Evolutionary conservation across 2,888 invertebrate species (phyloP), one percentile per base, ranked within the genome.

Genomic region (Drosophila nr. perissopoda): DNA sequence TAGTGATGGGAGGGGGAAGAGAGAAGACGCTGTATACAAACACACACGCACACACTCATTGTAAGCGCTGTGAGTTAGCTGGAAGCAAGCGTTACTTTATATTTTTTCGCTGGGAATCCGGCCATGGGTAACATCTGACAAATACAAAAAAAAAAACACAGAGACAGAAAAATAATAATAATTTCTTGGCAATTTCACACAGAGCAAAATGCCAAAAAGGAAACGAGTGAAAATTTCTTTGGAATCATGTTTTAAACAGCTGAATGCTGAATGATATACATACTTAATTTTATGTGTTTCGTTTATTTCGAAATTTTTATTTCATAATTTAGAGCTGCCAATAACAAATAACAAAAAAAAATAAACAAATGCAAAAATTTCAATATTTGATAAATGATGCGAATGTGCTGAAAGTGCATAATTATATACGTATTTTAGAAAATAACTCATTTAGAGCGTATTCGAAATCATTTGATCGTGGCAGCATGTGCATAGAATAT

Each of bases 81-180:
- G 69, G 62, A 81, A 81, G 64, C 63, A 57, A 67, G 61, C 73
- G 45, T 68, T 73, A 65, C 58, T 69, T 67, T 74, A 29, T 57
- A 49, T 36, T 63, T 36, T 40, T 51, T 58, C 51, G 69, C 68
- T 79, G 74, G 67, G 78, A 81, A 81, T 74, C 53, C 78, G 77
- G 73, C 73, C 78, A 78, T 73, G 65, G 72, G 63, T 76, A 76
- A 69, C 49, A 54, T 67, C 77, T 60, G 64, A 75, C 66, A 56
- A 73, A 53, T 56, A n/a, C n/a, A n/a, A 54, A 48, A 45, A 34
- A 52, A 53, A 52, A 36, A 21, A 45, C 13, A 21, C 45, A 16
- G 45, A 25, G 25, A 8, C 16, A 45, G 36, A 69, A 69, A 31
- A 33, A 69, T 53, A 45, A 71, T 54, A 36, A 54, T 51, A 57